Evolutionary conservation across 1,140 invertebrate genomes (phyloP).

Genomic region (Oedothorax gibbosus): DNA sequence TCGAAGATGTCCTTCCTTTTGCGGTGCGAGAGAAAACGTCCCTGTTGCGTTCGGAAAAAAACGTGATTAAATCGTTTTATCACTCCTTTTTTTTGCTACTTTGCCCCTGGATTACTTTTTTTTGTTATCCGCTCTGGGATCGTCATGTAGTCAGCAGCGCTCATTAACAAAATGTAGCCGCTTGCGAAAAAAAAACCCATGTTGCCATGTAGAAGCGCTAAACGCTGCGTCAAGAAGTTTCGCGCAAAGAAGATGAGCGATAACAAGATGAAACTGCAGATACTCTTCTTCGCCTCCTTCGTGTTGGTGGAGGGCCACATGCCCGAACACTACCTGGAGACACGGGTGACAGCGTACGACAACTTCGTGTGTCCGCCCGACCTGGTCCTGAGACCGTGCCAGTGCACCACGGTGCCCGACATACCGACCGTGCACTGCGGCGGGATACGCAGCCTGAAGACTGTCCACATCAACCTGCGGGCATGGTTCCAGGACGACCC

Average conservation of each 20-base stretch:
- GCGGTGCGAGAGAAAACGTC: not conserved
- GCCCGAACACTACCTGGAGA: slow-evolving; percentile 13
- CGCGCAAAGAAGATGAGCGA: not conserved
- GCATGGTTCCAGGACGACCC: not conserved
- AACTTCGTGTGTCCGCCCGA: slow-evolving; percentile 40
- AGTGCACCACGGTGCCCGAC: slow-evolving; percentile 16
- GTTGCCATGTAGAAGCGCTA: slow-evolving; percentile 1
- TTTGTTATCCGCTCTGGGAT: not conserved
- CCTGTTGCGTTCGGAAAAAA: not conserved
- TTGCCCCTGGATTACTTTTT: not conserved
- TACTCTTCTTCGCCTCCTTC: slow-evolving; percentile 25
- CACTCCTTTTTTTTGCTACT: not conserved
- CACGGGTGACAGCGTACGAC: not conserved
- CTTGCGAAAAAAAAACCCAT: not conserved
- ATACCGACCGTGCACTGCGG: slow-evolving; percentile 46
- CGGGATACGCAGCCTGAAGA: slow-evolving; percentile 8
- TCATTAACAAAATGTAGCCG: slow-evolving; percentile 30
- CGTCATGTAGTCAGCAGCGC: slow-evolving; percentile 3
- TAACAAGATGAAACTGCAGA: slow-evolving; percentile 48
- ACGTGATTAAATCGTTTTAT: slow-evolving; percentile 27
- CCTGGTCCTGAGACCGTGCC: slow-evolving; percentile 15
- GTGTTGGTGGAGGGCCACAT: slow-evolving; percentile 32
- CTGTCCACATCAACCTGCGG: not conserved
- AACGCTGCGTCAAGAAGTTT: slow-evolving; percentile 51
- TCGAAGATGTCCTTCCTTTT: not conserved